These are phyloP conservation scores for Phortica okadai DNA, from an alignment of 2,888 invertebrate genomes.

Conservation along the genomic window DNA sequence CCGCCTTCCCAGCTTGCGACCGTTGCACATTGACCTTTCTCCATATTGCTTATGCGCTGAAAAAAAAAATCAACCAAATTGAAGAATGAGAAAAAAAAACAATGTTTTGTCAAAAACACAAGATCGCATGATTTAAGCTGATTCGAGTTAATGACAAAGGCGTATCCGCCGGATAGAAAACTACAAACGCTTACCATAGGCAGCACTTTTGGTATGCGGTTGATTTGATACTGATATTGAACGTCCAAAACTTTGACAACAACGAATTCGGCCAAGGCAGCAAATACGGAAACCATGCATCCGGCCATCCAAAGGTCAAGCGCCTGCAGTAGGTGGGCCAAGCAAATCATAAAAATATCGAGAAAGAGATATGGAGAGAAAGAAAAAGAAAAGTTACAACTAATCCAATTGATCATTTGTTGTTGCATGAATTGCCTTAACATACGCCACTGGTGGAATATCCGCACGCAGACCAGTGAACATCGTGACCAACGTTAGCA, in stretches of 20 bases:
- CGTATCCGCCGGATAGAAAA: constrained; percentile 31
- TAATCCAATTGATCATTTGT: background rate
- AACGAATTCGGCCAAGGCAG: constrained; percentile 88
- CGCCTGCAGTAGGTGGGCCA: constrained; percentile 78
- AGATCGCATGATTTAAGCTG: constrained; percentile 50
- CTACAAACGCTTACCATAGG: constrained; percentile 72
- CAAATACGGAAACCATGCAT: constrained; percentile 91
- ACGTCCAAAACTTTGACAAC: constrained; percentile 89
- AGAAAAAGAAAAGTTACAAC: background rate
- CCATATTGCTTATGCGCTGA: constrained; percentile 81
- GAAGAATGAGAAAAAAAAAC: constrained; percentile 32
- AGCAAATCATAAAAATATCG: constrained; percentile 39
- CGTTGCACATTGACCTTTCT: constrained; percentile 82
- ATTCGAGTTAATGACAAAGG: constrained; percentile 27
- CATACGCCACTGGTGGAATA: constrained; percentile 91
- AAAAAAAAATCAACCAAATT: constrained; percentile 27
- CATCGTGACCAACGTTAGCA: constrained; percentile 91
- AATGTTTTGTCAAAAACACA: constrained; percentile 42
- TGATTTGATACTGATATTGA: constrained; percentile 83
- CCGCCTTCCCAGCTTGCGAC: constrained; percentile 82
- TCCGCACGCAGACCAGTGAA: constrained; percentile 89
- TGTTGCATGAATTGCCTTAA: constrained; percentile 80
- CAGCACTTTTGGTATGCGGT: constrained; percentile 76
- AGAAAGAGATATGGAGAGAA: background rate
- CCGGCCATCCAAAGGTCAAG: constrained; percentile 93